Percentiles rank a stretch among this genome's conserved stretches.
These are phyloP conservation scores for Bombus terrestris DNA, from an alignment of 1,140 invertebrate genomes.

Conservation along the genomic window DNA sequence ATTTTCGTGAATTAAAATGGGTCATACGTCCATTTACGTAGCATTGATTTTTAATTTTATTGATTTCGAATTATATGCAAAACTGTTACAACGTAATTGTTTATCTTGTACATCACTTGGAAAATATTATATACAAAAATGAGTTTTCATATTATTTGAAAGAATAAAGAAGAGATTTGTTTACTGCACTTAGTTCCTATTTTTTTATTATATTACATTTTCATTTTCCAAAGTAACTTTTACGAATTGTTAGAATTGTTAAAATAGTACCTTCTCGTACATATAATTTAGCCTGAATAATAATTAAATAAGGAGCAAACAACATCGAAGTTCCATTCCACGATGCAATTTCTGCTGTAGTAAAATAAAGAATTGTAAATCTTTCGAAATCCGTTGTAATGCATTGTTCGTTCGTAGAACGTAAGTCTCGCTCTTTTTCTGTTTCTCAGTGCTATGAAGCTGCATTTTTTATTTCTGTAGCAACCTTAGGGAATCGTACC, in stretches of 20 bases:
- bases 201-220: neutral
- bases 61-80: no score
- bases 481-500: slow-evolving; percentile 28
- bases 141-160: no score
- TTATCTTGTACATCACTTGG: no score
- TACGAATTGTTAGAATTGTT: neutral
- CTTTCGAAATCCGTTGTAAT: slow-evolving; percentile 33
- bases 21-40: no score
- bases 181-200: no score
- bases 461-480: slow-evolving; percentile 50
- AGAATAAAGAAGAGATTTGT: no score
- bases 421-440: slow-evolving; percentile 26
- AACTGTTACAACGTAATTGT: no score
- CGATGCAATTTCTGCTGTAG: neutral
- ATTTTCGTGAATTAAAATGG: no score
- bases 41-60: no score
- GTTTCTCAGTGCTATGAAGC: slow-evolving; percentile 12
- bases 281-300: neutral
- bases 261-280: neutral
- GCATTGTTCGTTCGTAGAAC: slow-evolving; percentile 12
- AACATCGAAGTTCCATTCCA: neutral
- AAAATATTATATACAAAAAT: no score
- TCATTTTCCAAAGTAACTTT: neutral
- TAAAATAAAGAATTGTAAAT: slow-evolving; percentile 14
- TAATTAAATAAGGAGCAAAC: neutral